Evolutionary conservation across 2,888 invertebrate species (phyloP).

Genomic region (Agrochola macilenta): DNA sequence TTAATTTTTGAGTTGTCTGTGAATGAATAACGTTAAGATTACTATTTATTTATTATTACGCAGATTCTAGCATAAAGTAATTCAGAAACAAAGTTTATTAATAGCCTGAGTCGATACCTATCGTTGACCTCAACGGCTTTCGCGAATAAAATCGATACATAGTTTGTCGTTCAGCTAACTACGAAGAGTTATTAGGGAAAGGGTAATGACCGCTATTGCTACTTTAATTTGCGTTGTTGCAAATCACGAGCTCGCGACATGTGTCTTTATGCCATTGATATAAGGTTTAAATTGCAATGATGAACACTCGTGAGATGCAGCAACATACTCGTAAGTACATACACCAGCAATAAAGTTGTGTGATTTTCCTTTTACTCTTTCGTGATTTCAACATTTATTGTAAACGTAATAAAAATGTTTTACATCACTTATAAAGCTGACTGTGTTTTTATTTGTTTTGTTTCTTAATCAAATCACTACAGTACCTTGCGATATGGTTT

Average conservation of each 20-base stretch:
- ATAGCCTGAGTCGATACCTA: no score
- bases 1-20: not conserved
- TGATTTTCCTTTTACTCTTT: not conserved
- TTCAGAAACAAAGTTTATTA: not conserved
- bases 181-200: not conserved
- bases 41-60: no score
- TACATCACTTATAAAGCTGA: conserved; percentile 15
- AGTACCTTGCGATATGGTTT: conserved; percentile 9
- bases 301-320: conserved; percentile 3
- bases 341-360: conserved; percentile 52
- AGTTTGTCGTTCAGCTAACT: not conserved
- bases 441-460: conserved; percentile 25
- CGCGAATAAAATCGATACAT: not conserved
- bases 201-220: not conserved
- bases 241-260: conserved; percentile 4
- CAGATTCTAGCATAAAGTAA: not conserved
- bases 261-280: not conserved
- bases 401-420: conserved; percentile 28
- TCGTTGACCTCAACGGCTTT: not conserved
- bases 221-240: not conserved
- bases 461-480: conserved; percentile 13
- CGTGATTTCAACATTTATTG: conserved; percentile 23
- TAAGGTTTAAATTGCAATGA: conserved; percentile 22
- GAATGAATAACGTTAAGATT: not conserved
- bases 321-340: not conserved